Base-by-base conservation (phyloP, 2,113 vertebrate species). In the Perognathus longimembris region DNA sequence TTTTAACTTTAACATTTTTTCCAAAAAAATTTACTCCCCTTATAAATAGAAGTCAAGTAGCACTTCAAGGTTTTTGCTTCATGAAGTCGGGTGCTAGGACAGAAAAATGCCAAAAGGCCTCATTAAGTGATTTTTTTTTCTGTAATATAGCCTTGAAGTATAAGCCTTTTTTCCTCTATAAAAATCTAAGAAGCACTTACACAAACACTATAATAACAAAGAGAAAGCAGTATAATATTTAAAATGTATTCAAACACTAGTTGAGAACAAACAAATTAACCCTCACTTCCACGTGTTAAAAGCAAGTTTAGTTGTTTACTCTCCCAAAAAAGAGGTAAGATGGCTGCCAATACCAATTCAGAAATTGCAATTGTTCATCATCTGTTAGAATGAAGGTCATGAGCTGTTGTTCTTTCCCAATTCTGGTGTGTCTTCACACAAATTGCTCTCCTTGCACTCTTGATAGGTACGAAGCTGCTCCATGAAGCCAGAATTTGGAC, bases 401-500 rank as follows among this genome's bases (percentile, higher is more conserved):
- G 76, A 78, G 40, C 61, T 24, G 22, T 64, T 95, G 87, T 30
- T 6, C 40, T 64, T 84, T 77, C 95, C 45, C 32, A 34, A 89
- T 83, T 75, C 64, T 18, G 75, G 40, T 45, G 50, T 89, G 88
- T 28, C 75, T 40, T 97, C 96, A 95, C 77, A 95, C 54, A 0
- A 93, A 83, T 54, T 96, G 96, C 90, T 96, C 96, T 67, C 78
- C 42, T 92, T 96, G 93, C 88, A 85, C 54, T 98, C 98, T 93
- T 97, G 97, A 96, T 99, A 99, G 83, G 97, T 97, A 95, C 98
- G 98, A n/a, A 99, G 98, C 94, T 99, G 99, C n/a, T 99, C 98
- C 97, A 99, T 95, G 97, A 99, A 99, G 81, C 99, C 99, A 1
- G 98, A 97, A 97, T 99, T 99, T 22, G 99, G 99, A 95, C 98